A percentile compares a stretch with the other conserved stretches of the same genome.
phyloP scores from a whole-genome alignment of 2,888 invertebrate species.

The Himalopsyche tibetana region DNA sequence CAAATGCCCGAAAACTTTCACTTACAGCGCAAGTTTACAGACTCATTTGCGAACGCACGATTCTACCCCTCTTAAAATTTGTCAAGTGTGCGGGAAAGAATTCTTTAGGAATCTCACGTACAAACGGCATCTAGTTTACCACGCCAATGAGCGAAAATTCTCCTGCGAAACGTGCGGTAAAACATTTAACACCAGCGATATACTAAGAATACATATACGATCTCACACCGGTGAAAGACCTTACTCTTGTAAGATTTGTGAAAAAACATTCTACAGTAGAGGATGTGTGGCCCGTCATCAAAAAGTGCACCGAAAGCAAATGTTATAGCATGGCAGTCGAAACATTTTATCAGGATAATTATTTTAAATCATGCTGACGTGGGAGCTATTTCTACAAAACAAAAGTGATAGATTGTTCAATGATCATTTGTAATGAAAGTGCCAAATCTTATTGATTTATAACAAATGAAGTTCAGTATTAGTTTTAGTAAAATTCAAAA shows the following conservation, averaged over 20 bases:
- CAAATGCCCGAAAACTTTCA: slow-evolving; percentile 75
- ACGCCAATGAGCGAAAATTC: slow-evolving; percentile 76
- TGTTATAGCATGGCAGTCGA: neutral
- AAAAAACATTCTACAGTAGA: slow-evolving; percentile 75
- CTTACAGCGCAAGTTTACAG: slow-evolving; percentile 74
- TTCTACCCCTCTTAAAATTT: slow-evolving; percentile 75
- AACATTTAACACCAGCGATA: slow-evolving; percentile 76
- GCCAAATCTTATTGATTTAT: no score
- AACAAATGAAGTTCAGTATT: no score
- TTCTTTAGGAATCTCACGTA: slow-evolving; percentile 76
- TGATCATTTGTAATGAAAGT: no score
- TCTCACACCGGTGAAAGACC: slow-evolving; percentile 76
- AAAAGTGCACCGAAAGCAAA: slow-evolving; percentile 60
- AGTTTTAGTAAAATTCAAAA: no score
- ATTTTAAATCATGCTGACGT: no score
- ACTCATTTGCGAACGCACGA: slow-evolving; percentile 74
- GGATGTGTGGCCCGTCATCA: slow-evolving; percentile 74
- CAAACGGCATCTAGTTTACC: slow-evolving; percentile 75
- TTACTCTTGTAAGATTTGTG: slow-evolving; percentile 74
- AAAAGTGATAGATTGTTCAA: no score
- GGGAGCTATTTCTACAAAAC: no score
- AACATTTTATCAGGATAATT: neutral
- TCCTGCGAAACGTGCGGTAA: slow-evolving; percentile 77
- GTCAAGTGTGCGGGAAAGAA: slow-evolving; percentile 75
- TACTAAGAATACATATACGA: slow-evolving; percentile 74